These are phyloP conservation scores for Calliphora vicina DNA, from an alignment of 1,140 invertebrate species.

Conservation along the genomic window DNA sequence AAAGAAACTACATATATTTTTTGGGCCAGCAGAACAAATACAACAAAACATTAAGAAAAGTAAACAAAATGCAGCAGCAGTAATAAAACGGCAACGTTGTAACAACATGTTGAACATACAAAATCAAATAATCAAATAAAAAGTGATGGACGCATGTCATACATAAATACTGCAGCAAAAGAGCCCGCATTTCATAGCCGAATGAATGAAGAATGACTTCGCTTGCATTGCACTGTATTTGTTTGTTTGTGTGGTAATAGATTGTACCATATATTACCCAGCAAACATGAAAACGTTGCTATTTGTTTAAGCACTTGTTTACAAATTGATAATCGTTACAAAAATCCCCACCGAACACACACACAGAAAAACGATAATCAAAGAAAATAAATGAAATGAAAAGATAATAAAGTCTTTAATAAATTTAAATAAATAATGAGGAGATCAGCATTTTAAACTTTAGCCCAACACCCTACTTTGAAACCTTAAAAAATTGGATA, in stretches of 20 bases:
- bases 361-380: not conserved
- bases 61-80: too few species aligned
- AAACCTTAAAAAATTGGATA: too few species aligned
- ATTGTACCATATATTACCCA: not conserved
- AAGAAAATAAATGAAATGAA: too few species aligned
- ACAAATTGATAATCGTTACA: not conserved
- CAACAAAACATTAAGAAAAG: not conserved
- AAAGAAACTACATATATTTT: too few species aligned
- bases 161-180: not conserved
- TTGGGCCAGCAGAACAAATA: too few species aligned
- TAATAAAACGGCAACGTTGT: not conserved
- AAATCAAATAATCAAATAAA: constrained; percentile 10
- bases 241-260: not conserved
- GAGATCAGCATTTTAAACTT: too few species aligned
- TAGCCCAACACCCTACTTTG: too few species aligned
- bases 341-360: not conserved
- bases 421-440: too few species aligned
- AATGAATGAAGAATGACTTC: not conserved
- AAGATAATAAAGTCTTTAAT: too few species aligned
- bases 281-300: not conserved
- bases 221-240: not conserved
- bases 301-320: not conserved
- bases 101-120: not conserved
- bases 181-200: not conserved
- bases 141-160: constrained; percentile 18